These are phyloP conservation scores for Acrocyrtus sp. DNA, from an alignment of 2,888 invertebrate species.

Conservation along the genomic window DNA sequence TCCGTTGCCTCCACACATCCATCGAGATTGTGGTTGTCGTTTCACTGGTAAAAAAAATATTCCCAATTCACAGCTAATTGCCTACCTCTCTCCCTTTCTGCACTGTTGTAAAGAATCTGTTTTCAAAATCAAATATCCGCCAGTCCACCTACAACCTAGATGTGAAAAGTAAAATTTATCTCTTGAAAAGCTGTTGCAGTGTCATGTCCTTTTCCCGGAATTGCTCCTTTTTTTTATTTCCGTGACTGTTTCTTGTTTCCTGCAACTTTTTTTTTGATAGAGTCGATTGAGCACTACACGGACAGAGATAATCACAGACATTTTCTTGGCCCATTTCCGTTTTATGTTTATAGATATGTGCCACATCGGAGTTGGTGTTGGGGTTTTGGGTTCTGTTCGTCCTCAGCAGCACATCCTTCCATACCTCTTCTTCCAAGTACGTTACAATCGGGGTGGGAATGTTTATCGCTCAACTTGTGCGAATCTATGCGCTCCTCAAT, in stretches of 20 bases:
- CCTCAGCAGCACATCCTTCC: constrained; percentile 26
- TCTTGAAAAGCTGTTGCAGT: background rate
- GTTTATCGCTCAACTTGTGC: constrained; percentile 41
- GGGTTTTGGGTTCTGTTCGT: constrained; percentile 47
- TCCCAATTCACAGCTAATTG: too few relatives aligned
- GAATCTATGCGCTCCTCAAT: constrained; percentile 40
- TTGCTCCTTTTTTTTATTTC: background rate
- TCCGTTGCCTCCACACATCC: constrained; percentile 41
- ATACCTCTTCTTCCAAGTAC: constrained; percentile 45
- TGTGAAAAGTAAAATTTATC: too few relatives aligned
- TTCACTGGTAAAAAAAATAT: constrained; percentile 50
- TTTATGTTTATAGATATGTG: constrained; percentile 50
- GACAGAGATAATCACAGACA: constrained; percentile 1
- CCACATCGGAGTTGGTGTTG: constrained; percentile 46
- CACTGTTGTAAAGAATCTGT: background rate
- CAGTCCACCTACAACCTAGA: too few relatives aligned
- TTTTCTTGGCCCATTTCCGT: constrained; percentile 31
- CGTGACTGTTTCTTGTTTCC: background rate
- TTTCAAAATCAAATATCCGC: too few relatives aligned
- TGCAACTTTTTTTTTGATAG: background rate
- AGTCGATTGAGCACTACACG: background rate
- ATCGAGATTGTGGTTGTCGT: constrained; percentile 45
- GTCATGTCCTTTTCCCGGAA: too few relatives aligned
- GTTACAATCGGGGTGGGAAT: constrained; percentile 43
- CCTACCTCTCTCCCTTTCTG: too few relatives aligned